These are phyloP conservation scores for Petrosia ficiformis DNA, from an alignment of 37 sponge, comb jelly and placozoan species.

Conservation along the genomic window DNA sequence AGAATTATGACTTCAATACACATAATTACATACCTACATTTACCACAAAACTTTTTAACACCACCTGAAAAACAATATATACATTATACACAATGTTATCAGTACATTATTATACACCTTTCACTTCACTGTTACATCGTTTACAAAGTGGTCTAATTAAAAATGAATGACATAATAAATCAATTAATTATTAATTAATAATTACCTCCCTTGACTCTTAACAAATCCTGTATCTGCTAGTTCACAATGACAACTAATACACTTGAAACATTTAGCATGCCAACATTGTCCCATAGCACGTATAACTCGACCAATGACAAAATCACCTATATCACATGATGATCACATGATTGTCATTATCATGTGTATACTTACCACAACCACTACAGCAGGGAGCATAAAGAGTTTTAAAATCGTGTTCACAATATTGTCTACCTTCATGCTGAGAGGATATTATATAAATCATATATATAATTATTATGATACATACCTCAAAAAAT, in stretches of 20 bases:
- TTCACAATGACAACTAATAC: slow-evolving; percentile 84
- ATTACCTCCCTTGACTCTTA: slow-evolving; percentile 90
- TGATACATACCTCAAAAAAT: slow-evolving; percentile 84
- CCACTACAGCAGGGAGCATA: slow-evolving; percentile 95
- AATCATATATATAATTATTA: neutral
- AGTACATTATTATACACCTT: slow-evolving; percentile 39
- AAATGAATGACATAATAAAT: neutral
- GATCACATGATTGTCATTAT: neutral
- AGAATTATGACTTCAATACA: neutral
- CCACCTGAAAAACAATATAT: slow-evolving; percentile 34
- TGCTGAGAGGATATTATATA: slow-evolving; percentile 47
- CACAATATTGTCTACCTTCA: slow-evolving; percentile 97
- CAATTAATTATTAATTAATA: neutral
- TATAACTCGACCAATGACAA: slow-evolving; percentile 92
- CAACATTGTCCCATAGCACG: slow-evolving; percentile 92
- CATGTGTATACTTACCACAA: slow-evolving; percentile 75
- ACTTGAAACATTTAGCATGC: slow-evolving; percentile 98
- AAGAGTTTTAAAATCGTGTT: slow-evolving; percentile 90
- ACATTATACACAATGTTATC: neutral
- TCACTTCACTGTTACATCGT: slow-evolving; percentile 83
- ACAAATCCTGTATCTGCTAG: slow-evolving; percentile 96
- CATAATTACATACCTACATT: slow-evolving; percentile 72
- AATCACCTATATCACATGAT: slow-evolving; percentile 58
- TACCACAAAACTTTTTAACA: slow-evolving; percentile 79
- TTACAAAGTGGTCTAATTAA: slow-evolving; percentile 81